These are phyloP conservation scores for Parambassis ranga DNA, from an alignment of 2,797 vertebrate species.

Conservation along the genomic window DNA sequence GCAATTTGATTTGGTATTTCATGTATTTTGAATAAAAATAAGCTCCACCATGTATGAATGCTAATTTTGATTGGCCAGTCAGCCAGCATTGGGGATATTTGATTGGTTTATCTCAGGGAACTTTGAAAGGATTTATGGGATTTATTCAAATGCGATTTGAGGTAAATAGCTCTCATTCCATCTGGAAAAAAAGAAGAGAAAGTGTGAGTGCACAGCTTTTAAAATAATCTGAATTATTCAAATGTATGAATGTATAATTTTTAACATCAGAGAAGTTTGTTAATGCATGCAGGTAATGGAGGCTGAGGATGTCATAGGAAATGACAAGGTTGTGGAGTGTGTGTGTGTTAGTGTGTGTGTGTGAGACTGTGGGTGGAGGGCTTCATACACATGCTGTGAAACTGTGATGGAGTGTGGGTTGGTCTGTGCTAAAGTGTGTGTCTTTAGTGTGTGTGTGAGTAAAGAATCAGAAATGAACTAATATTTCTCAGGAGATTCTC, in stretches of 20 bases:
- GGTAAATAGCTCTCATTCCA: conserved; percentile 70
- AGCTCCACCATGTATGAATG: conserved; percentile 47
- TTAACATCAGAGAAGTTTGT: conserved; percentile 67
- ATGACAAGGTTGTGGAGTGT: conserved; percentile 53
- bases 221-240: conserved; percentile 78
- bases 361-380: conserved; percentile 11
- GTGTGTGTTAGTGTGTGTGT: conserved; percentile 13
- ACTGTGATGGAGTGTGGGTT: conserved; percentile 19
- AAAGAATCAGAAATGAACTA: background rate
- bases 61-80: conserved; percentile 69
- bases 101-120: conserved; percentile 71
- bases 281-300: conserved; percentile 74
- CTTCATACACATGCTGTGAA: conserved; percentile 17
- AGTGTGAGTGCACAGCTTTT: conserved; percentile 69
- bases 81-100: conserved; percentile 48
- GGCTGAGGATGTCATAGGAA: conserved; percentile 60
- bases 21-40: conserved; percentile 66
- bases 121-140: conserved; percentile 73
- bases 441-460: conserved; percentile 3
- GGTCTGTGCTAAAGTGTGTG: conserved; percentile 14
- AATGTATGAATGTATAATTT: conserved; percentile 75
- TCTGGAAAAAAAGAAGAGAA: conserved; percentile 48
- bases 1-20: conserved; percentile 67
- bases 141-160: conserved; percentile 75
- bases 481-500: conserved; percentile 14